Evolutionary conservation across 2,113 vertebrate genomes (phyloP).

Genomic region (Telmatochromis bifrenatus): DNA sequence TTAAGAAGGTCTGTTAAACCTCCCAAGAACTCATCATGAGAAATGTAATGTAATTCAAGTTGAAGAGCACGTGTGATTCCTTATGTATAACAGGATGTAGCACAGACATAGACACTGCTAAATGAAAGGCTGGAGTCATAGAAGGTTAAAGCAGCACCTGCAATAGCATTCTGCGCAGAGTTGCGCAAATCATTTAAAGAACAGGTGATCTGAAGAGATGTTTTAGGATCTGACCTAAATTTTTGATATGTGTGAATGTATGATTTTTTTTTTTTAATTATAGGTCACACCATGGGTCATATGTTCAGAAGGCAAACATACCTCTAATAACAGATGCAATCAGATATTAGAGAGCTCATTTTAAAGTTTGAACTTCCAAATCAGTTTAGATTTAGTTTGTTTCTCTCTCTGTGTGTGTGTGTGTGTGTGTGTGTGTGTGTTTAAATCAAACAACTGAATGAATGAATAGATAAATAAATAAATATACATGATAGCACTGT

Average conservation of each 20-base stretch:
- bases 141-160: neutral
- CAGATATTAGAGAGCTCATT: neutral
- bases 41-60: neutral
- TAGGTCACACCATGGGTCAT: neutral
- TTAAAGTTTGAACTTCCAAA: neutral
- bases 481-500: neutral
- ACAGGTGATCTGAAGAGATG: neutral
- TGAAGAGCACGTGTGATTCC: neutral
- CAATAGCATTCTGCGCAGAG: neutral
- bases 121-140: neutral
- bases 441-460: neutral
- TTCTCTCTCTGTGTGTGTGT: neutral
- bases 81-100: neutral
- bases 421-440: neutral
- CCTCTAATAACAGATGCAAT: neutral
- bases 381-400: neutral
- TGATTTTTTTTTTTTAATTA: neutral
- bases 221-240: neutral
- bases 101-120: neutral
- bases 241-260: neutral
- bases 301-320: neutral
- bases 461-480: neutral
- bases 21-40: neutral
- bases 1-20: conserved; percentile 62
- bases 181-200: neutral